Conservation (phyloP, 23 tunicate species). For the Ascidia mentula region DNA sequence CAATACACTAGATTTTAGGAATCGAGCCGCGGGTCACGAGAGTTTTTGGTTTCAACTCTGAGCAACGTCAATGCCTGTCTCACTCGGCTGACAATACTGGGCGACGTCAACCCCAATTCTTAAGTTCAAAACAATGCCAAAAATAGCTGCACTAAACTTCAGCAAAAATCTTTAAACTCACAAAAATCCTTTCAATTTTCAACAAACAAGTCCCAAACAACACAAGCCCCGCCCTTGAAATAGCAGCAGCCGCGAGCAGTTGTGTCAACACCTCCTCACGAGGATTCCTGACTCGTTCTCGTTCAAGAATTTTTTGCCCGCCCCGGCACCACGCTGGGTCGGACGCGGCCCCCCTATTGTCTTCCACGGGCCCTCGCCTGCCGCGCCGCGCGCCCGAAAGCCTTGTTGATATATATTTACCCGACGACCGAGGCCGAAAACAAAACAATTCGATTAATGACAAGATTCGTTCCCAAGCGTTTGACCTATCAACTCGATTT, state of each 20-base stretch:
- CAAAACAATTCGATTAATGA: background rate
- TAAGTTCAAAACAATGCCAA: no score
- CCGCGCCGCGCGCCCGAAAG: background rate
- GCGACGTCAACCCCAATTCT: no score
- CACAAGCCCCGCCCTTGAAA: background rate
- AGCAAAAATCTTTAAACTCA: background rate
- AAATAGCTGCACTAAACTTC: no score
- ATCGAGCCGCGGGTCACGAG: no score
- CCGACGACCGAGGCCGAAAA: background rate
- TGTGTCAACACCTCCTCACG: background rate
- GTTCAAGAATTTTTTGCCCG: no score
- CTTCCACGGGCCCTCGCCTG: slow-evolving; percentile 2
- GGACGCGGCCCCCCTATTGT: background rate
- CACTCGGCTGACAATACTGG: no score
- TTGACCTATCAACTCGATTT: background rate
- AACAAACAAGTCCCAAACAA: background rate
- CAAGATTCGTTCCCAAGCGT: slow-evolving; percentile 1
- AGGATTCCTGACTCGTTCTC: background rate
- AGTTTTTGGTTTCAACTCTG: no score
- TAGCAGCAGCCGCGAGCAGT: background rate
- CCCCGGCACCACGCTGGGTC: background rate
- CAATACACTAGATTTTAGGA: no score
- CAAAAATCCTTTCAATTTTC: background rate
- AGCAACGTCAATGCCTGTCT: no score
- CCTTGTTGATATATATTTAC: slow-evolving; percentile 8